A percentile compares a stretch with the other conserved stretches of the same genome.
Evolutionary conservation across 2,113 vertebrate species (phyloP).

Genomic region (Procavia capensis): DNA sequence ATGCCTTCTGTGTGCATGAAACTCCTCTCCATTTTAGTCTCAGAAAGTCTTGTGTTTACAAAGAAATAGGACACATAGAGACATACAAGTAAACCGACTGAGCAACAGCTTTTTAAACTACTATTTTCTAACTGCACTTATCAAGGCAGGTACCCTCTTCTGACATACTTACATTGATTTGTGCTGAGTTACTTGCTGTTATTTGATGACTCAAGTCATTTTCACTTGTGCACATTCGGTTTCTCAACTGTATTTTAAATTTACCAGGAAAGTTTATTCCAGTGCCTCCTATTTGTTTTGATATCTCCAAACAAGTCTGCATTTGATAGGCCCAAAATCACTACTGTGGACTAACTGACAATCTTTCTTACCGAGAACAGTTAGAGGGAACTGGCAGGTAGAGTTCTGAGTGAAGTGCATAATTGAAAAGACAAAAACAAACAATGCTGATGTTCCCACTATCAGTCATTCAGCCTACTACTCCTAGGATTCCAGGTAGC

Average conservation of each 20-base stretch:
- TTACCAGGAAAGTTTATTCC: slow-evolving; percentile 43
- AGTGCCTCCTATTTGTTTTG: slow-evolving; percentile 57
- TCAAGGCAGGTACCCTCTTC: not conserved
- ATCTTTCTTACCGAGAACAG: slow-evolving; percentile 41
- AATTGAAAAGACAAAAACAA: not conserved
- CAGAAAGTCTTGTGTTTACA: slow-evolving; percentile 38
- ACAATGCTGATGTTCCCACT: not conserved
- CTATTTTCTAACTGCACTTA: not conserved
- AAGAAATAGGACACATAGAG: not conserved
- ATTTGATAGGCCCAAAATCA: slow-evolving; percentile 39
- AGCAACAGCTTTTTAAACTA: slow-evolving; percentile 33
- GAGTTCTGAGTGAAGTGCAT: not conserved
- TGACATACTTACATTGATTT: slow-evolving; percentile 51
- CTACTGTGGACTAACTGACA: not conserved
- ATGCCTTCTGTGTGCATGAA: not conserved
- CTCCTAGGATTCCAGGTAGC: not conserved
- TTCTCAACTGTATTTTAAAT: slow-evolving; percentile 46
- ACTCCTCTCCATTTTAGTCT: not conserved
- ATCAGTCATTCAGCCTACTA: not conserved
- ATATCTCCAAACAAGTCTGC: slow-evolving; percentile 19
- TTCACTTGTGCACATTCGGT: slow-evolving; percentile 50
- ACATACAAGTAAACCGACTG: slow-evolving; percentile 18
- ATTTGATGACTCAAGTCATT: slow-evolving; percentile 36
- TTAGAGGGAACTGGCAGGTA: not conserved
- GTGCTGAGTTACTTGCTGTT: not conserved